Conservation (phyloP, 1,140 invertebrate species). For the Drosophila sucinea region DNA sequence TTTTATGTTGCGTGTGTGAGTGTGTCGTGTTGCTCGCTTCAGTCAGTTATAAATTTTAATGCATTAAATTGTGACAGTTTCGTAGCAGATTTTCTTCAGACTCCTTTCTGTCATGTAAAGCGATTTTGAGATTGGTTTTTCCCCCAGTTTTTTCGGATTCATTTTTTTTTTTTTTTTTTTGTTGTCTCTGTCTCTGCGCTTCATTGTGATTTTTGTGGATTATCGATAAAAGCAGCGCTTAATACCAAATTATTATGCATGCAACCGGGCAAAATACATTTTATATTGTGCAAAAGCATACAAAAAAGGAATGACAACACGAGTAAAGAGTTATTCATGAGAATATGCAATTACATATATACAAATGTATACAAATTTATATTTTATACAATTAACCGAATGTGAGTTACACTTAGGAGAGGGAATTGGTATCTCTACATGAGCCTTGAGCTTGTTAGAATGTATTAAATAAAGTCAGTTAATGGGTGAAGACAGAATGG, state of each 20-base stretch:
- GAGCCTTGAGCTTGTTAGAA: too few species aligned
- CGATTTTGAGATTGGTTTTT: constrained; percentile 23
- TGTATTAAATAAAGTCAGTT: too few species aligned
- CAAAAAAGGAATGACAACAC: constrained; percentile 31
- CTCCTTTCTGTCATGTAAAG: constrained; percentile 36
- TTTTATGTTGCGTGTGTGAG: not conserved
- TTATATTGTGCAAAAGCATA: constrained; percentile 27
- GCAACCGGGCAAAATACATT: constrained; percentile 52
- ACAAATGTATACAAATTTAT: too few species aligned
- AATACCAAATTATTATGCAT: constrained; percentile 79
- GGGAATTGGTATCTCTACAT: too few species aligned
- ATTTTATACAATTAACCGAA: too few species aligned
- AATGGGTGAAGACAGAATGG: too few species aligned
- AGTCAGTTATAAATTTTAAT: constrained; percentile 48
- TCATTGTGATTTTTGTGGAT: constrained; percentile 73
- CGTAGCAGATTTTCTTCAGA: constrained; percentile 34
- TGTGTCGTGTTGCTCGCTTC: not conserved
- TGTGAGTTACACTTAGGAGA: too few species aligned
- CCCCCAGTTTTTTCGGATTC: not conserved
- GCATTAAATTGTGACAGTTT: constrained; percentile 61
- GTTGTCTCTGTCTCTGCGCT: constrained; percentile 20
- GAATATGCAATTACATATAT: not conserved
- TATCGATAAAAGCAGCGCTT: constrained; percentile 61
- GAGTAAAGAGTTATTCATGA: not conserved
- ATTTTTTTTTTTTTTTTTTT: constrained; percentile 22